Evolutionary conservation across 2,797 vertebrate genomes (phyloP), one percentile per base, ranked within the genome.

Genomic region (Benthosema pterotum): DNA sequence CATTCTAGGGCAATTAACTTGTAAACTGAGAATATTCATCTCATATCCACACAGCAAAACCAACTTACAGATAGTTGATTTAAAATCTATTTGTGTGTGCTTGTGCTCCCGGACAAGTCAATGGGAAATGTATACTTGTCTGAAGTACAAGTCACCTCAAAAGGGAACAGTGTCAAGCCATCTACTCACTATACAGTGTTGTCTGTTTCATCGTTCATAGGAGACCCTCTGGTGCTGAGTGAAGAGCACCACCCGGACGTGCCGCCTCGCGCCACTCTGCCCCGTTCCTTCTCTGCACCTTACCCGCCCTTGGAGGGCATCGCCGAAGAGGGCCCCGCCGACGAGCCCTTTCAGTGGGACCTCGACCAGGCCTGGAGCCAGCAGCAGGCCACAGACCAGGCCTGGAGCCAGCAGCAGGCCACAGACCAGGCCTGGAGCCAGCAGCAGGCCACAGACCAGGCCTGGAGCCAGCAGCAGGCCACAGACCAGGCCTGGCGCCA

Each of bases 231-330:
- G 18, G 45, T 82, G 74, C 64, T 77, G 43, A 88, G 84, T 52
- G 86, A 75, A 67, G 92, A 93, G 15, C 54, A 52, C 45, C 46
- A 77, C 4, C 69, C 72, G 45, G 88, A 92, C 7, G 45, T 58
- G 4, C 70, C 78, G 2, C 82, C 79, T 5, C 88, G 79, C 2
- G 15, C 81, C 51, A 82, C 82, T 0, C 88, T 96, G 5, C 93
- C 95, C 0, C 94, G 95, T 22, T 96, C 95, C 15, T 94, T 94
- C 77, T 96, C 96, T 0, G 93, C 93, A 42, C 94, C 95, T 2
- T 94, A 95, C 75, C 90, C 95, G 1, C 72, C 90, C 57, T 67
- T 94, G 62, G 89, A 94, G 83, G 77, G 89, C 54, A 83, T 94
- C 18, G 79, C 86, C 0, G 93, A 94, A 67, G 84, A 90, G 67